Evolutionary conservation across 2,113 vertebrate species (phyloP).

Genomic region (Apodemus sylvaticus): DNA sequence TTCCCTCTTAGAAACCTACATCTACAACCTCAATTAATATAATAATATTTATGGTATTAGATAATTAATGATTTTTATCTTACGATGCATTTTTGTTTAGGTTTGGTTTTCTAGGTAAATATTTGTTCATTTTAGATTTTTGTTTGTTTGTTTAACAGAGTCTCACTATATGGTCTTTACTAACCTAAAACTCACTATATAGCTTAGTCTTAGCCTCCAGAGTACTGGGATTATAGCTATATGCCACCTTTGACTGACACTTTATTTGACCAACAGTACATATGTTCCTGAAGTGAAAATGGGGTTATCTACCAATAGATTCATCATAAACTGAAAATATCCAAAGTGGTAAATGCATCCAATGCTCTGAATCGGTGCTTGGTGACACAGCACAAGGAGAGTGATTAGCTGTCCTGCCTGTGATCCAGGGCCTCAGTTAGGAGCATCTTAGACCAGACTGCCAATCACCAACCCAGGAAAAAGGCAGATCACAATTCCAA

Average conservation of each 20-base stretch:
- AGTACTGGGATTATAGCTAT: neutral
- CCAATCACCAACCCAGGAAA: too few relatives aligned
- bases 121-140: neutral
- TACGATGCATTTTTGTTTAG: neutral
- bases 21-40: neutral
- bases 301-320: neutral
- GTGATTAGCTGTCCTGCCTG: too few relatives aligned
- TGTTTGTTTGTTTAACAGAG: neutral
- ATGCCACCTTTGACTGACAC: neutral
- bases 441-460: neutral
- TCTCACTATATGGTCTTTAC: neutral
- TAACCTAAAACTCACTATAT: neutral
- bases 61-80: slow-evolving; percentile 5
- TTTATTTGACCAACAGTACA: neutral
- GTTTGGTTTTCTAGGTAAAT: neutral
- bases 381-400: neutral
- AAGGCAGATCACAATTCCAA: neutral
- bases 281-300: neutral
- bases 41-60: slow-evolving; percentile 18
- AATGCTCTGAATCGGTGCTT: neutral
- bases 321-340: neutral
- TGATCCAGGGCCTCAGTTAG: neutral
- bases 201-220: neutral
- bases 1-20: slow-evolving; percentile 7
- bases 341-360: neutral